A percentile compares a stretch with the other conserved stretches of the same genome.
phyloP scores from a whole-genome alignment of 2,888 invertebrate genomes.

The Pyrrhia umbra region DNA sequence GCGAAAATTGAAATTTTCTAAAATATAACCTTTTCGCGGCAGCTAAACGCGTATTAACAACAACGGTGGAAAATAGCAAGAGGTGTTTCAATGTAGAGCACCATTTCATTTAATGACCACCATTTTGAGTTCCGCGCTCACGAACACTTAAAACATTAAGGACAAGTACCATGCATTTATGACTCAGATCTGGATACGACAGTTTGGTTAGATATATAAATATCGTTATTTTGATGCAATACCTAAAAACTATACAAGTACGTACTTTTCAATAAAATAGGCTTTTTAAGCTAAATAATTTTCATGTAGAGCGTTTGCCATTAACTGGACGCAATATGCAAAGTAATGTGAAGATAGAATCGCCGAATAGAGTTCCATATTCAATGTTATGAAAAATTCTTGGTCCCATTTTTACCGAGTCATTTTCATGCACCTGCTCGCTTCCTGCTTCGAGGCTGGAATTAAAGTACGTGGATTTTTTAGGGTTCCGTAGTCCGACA shows the following conservation, averaged over 20 bases:
- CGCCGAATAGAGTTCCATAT: slow-evolving; percentile 50
- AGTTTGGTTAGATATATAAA: slow-evolving; percentile 11
- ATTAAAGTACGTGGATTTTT: slow-evolving; percentile 28
- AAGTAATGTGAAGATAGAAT: slow-evolving; percentile 44
- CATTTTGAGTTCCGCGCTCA: slow-evolving; percentile 72
- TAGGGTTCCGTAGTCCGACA: no score
- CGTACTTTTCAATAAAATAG: background rate
- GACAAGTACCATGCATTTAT: slow-evolving; percentile 70
- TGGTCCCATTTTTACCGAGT: slow-evolving; percentile 42
- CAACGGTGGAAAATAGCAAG: slow-evolving; percentile 48
- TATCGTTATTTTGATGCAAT: slow-evolving; percentile 19
- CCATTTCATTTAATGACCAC: slow-evolving; percentile 73
- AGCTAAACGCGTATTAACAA: slow-evolving; percentile 44
- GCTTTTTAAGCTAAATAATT: background rate
- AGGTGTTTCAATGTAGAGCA: slow-evolving; percentile 72
- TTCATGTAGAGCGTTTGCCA: slow-evolving; percentile 3
- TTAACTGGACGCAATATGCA: slow-evolving; percentile 42
- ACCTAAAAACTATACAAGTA: background rate
- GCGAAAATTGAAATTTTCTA: background rate
- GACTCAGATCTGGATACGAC: slow-evolving; percentile 49
- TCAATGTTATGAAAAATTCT: slow-evolving; percentile 59
- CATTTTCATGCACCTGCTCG: slow-evolving; percentile 54
- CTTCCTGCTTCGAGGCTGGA: slow-evolving; percentile 20
- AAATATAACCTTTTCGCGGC: slow-evolving; percentile 14
- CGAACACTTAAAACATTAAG: slow-evolving; percentile 68